These are phyloP conservation scores for Aphis gossypii DNA, from an alignment of 1,140 invertebrate species.

Conservation along the genomic window DNA sequence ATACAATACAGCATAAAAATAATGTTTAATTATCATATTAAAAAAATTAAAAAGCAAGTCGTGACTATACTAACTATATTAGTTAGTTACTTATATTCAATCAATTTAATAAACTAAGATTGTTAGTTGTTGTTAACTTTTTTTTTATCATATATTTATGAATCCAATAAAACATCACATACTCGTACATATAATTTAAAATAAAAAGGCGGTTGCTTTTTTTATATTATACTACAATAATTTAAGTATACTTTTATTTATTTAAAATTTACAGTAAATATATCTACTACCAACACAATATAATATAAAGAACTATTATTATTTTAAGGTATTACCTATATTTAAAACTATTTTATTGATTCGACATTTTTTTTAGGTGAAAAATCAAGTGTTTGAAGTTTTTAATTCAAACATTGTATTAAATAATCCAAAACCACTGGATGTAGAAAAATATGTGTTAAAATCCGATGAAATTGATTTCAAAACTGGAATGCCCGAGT, in stretches of 20 bases:
- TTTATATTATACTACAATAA: background rate
- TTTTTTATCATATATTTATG: background rate
- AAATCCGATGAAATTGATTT: background rate
- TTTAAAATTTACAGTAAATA: background rate
- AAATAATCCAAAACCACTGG: background rate
- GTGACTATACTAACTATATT: background rate
- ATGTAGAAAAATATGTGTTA: background rate
- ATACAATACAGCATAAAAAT: background rate
- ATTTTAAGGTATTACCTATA: background rate
- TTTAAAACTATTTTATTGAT: background rate
- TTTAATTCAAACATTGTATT: background rate
- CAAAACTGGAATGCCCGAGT: background rate
- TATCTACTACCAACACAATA: too few relatives aligned
- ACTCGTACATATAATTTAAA: background rate
- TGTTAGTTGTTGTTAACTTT: background rate
- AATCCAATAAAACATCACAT: background rate
- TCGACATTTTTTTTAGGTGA: background rate
- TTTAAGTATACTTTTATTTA: too few relatives aligned
- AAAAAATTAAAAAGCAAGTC: background rate
- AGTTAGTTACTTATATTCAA: too few relatives aligned
- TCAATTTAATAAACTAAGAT: background rate
- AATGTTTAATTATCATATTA: background rate
- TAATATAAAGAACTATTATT: background rate
- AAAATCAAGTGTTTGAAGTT: constrained; percentile 17
- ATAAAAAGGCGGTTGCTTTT: background rate